Percentiles rank a stretch among this genome's conserved stretches.
phyloP scores from a whole-genome alignment of 2,113 vertebrate species.

The Pomatorhinus ruficollis region DNA sequence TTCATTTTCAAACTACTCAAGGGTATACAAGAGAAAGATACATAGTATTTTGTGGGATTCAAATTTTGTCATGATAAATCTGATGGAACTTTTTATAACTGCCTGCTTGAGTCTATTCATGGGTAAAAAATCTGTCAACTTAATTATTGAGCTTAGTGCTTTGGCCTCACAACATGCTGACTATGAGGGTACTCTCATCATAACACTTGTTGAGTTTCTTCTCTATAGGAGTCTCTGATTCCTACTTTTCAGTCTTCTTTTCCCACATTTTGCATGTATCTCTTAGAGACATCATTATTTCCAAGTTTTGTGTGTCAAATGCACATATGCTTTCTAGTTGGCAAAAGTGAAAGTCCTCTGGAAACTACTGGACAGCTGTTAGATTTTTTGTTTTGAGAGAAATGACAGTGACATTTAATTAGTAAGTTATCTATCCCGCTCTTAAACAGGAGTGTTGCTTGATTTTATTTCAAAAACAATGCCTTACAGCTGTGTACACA shows the following conservation, averaged over 20 bases:
- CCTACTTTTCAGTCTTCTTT: neutral
- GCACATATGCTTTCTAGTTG: neutral
- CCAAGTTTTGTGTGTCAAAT: neutral
- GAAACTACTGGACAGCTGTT: neutral
- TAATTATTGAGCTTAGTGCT: neutral
- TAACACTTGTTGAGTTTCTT: neutral
- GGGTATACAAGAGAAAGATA: neutral
- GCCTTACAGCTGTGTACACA: neutral
- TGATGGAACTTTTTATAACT: neutral
- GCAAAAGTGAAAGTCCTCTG: neutral
- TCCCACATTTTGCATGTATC: neutral
- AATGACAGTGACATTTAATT: neutral
- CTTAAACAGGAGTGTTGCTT: neutral
- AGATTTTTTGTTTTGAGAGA: neutral
- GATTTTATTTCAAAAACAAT: neutral
- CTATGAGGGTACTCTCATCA: neutral
- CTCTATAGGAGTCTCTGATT: neutral
- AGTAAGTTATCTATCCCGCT: neutral
- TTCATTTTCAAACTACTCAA: neutral
- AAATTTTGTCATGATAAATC: neutral
- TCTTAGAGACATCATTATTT: neutral
- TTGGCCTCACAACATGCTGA: neutral
- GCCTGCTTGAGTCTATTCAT: neutral
- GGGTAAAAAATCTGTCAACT: neutral
- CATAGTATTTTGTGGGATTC: neutral